Evolutionary conservation across 2,797 vertebrate species (phyloP).

Genomic region (Mionectes olivaceus): DNA sequence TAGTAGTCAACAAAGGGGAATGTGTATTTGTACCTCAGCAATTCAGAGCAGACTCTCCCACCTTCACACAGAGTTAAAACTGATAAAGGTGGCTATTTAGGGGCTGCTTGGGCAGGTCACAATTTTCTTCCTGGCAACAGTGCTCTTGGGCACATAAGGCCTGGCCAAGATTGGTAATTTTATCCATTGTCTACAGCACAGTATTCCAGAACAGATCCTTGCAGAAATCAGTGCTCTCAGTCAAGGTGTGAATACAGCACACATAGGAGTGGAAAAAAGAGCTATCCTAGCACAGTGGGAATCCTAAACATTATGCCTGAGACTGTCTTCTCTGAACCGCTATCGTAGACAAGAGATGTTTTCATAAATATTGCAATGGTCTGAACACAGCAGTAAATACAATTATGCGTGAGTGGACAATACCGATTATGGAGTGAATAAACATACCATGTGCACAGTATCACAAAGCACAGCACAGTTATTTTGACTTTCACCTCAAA

Average conservation of each 20-base stretch:
- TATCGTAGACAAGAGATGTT: neutral
- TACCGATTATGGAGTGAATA: conserved; percentile 65
- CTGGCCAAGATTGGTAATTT: neutral
- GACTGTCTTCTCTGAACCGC: neutral
- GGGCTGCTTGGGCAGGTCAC: neutral
- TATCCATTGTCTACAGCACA: neutral
- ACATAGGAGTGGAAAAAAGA: neutral
- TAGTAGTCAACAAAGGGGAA: neutral
- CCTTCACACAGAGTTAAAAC: neutral
- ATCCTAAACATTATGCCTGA: neutral
- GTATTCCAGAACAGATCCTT: neutral
- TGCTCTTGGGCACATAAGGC: neutral
- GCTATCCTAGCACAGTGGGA: neutral
- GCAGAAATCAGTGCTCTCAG: neutral
- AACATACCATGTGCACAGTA: conserved; percentile 68
- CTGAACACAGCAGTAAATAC: conserved; percentile 53
- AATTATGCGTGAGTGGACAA: conserved; percentile 43
- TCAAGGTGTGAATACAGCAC: neutral
- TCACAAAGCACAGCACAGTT: conserved; percentile 75
- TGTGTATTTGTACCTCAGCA: neutral
- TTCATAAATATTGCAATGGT: conserved; percentile 24
- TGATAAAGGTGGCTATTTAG: neutral
- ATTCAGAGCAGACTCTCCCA: neutral
- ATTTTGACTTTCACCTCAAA: conserved; percentile 74
- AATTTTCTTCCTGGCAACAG: neutral